A percentile compares a stretch with the other conserved stretches of the same genome.
Evolutionary conservation across 1,140 invertebrate species (phyloP).

Genomic region (Pachyrhynchus sulphureomaculatus): DNA sequence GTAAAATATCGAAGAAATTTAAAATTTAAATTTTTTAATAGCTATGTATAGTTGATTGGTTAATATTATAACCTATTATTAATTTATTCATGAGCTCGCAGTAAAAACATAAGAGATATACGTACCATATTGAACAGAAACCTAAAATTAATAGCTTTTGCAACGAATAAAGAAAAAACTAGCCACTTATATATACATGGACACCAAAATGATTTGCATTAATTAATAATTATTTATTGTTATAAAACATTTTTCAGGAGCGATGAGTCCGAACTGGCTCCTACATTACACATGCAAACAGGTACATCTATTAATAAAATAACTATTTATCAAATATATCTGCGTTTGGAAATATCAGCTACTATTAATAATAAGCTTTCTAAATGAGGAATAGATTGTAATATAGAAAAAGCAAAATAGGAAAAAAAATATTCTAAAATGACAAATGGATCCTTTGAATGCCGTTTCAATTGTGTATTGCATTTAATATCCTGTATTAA

Average conservation of each 20-base stretch:
- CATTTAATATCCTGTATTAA: slow-evolving; percentile 32
- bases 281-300: slow-evolving; percentile 31
- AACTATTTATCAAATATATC: slow-evolving; percentile 28
- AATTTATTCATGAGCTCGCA: no score
- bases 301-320: slow-evolving; percentile 9
- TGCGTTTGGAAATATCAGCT: slow-evolving; percentile 21
- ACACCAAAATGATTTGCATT: slow-evolving; percentile 17
- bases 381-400: slow-evolving; percentile 25
- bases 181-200: neutral
- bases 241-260: slow-evolving; percentile 16
- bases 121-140: no score
- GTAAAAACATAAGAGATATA: no score
- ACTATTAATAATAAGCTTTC: slow-evolving; percentile 31
- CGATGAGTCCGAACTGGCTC: slow-evolving; percentile 8
- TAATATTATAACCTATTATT: no score
- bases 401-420: slow-evolving; percentile 7
- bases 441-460: slow-evolving; percentile 36
- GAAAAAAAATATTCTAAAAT: slow-evolving; percentile 19
- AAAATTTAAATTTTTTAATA: no score
- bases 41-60: no score
- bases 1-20: no score
- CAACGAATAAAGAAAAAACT: neutral
- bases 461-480: slow-evolving; percentile 34
- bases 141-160: no score
- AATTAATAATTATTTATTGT: slow-evolving; percentile 17